phyloP scores from a whole-genome alignment of 1,140 invertebrate species.

The Drepana arcuata region DNA sequence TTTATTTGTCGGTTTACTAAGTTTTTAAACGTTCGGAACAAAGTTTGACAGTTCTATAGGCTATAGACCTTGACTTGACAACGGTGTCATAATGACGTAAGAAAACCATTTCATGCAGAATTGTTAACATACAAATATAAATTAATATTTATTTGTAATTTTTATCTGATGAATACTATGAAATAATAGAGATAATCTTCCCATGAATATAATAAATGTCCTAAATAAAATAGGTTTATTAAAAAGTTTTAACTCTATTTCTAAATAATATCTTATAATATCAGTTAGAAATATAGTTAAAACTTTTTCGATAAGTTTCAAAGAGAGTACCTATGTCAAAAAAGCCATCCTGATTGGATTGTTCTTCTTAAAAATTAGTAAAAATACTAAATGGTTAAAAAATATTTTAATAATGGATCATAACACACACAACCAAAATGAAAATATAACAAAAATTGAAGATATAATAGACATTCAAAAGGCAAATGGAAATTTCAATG shows the following conservation, averaged over 20 bases:
- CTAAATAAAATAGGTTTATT: slow-evolving; percentile 1
- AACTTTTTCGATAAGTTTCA: too few relatives aligned
- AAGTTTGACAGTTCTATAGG: too few relatives aligned
- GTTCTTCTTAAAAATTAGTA: slow-evolving; percentile 21
- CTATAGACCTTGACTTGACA: too few relatives aligned
- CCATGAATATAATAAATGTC: neutral
- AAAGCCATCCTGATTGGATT: slow-evolving; percentile 28
- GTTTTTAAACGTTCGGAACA: too few relatives aligned
- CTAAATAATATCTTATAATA: neutral
- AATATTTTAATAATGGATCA: slow-evolving; percentile 32
- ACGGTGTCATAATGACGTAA: too few relatives aligned
- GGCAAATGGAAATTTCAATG: slow-evolving; percentile 47
- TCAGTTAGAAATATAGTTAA: slow-evolving; percentile 1
- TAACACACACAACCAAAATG: slow-evolving; percentile 16
- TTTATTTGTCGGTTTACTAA: too few relatives aligned
- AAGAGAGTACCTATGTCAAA: too few relatives aligned
- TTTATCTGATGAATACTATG: too few relatives aligned
- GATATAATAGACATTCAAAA: slow-evolving; percentile 60
- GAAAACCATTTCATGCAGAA: slow-evolving; percentile 5
- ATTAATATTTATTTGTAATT: too few relatives aligned
- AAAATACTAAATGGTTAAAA: slow-evolving; percentile 27
- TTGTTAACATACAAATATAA: neutral
- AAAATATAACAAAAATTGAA: slow-evolving; percentile 52
- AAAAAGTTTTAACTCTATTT: too few relatives aligned
- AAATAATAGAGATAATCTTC: too few relatives aligned